Evolutionary conservation across 2,797 vertebrate species (phyloP), one percentile per base, ranked within the genome.

Genomic region (Mycteria americana): DNA sequence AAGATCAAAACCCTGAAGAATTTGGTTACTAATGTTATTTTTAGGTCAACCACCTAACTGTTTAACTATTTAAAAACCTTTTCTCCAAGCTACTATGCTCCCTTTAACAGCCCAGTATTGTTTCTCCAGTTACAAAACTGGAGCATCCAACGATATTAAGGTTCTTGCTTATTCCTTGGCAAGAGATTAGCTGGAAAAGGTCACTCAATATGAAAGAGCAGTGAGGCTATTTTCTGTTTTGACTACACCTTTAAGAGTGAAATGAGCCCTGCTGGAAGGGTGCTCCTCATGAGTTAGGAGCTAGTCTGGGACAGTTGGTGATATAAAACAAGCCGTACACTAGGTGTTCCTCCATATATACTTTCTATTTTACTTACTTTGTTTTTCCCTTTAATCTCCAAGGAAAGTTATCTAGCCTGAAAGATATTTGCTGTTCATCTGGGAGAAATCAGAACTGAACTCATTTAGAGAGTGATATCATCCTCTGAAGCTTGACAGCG

Each of bases 371-470:
- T 43, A 51, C n/a, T 92, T 73, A 1, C 3, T 70, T 72, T 78
- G 25, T 25, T 92, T 92, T 91, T 39, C 12, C 33, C 33, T 89
- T 95, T 95, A 89, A 83, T 92, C 23, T 30, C 33, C 22, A 68
- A 41, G 24, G 57, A 68, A 85, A 78, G n/a, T 62, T 81, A 82
- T 43, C 31, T 75, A 69, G 43, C 17, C n/a, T 83, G 64, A 80
- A 93, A 94, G 41, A 75, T 72, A 82, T 85, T 94, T 90, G 48
- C 67, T 91, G 39, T 79, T 95, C 83, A 53, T 93, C 51, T 79
- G 43, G 45, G 48, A 74, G 60, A 92, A 91, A 94, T 93, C 70
- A 85, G 72, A 83, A 77, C 16, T 70, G 80, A 90, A 76, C 63
- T 94, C 5, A 83, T 95, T 93, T 96, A 89, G 53, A 81, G 51